Base-by-base conservation (phyloP, 2,797 vertebrate genomes). In the Enteromius treurensis region DNA sequence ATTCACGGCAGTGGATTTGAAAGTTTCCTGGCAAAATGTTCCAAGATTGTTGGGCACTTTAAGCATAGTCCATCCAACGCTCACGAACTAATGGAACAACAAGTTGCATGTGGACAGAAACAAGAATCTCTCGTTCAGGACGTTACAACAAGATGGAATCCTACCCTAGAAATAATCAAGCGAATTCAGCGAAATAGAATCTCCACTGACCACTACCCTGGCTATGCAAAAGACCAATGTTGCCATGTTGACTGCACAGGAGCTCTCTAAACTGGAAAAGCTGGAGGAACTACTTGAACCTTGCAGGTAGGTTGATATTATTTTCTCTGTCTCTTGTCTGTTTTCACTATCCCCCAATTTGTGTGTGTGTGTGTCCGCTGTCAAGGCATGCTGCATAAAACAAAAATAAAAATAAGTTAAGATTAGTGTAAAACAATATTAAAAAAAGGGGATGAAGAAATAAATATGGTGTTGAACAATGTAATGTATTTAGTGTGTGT, bases 91-190 rank as follows among this genome's bases (percentile, higher is more conserved):
- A 49, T 9, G 26, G 69, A 73, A 74, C 42, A 74, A 8, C 67
- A 81, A 71, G 79, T 42, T 15, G 53, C 51, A 73, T n/a, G 15
- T 51, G 55, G 29, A 34, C 23, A 82, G 42, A 75, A 82, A 9
- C 2, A 75, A 51, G 68, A 81, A 62, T 62, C 58, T 6, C 10
- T 65, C 7, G 9, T 74, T 64, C 69, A 81, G 37, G 37, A 71
- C 9, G 34, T 81, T 81, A 19, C 53, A 64, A 81, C 53, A 64
- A 60, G 40, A 70, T 47, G 45, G 45, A 47, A 64, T 62, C 62
- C 69, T 13, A 81, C 69, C 3, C 34, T 81, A 32, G 80, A 74
- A 32, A 81, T 81, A 69, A 23, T 64, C 34, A 81, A 64, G 69
- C 15, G 69, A 47, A 62, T 74, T 13, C 68, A 62, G 68, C 68